Evolutionary conservation across 2,797 vertebrate species (phyloP), one percentile per base, ranked within the genome.

Genomic region (Chloroceryle amazona): DNA sequence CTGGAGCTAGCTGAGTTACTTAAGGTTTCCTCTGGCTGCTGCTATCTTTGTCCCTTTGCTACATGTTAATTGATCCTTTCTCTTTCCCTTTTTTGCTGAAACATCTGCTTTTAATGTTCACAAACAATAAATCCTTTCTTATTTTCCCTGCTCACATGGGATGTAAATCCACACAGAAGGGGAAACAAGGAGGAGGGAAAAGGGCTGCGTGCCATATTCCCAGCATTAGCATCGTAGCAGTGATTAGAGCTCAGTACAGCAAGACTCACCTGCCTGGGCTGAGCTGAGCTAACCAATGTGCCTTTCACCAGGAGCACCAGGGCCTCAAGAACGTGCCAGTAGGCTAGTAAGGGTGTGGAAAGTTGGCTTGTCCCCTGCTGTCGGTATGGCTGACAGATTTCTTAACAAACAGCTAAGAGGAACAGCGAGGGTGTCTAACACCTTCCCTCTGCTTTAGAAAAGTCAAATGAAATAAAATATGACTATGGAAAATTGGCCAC

Each of bases 401-500:
- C 81, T 65, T 15, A 44, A 95, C 81, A 44, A 86, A 51, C 19
- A 74, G 85, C 37, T 37, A 44, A 57, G 57, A 78, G 73, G 52
- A 89, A 4, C 89, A 19, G 42, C 11, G 61, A 92, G 86, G 74
- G 42, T 82, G 81, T 90, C 81, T 91, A 63, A 81, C 52, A 67
- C 89, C 89, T 90, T 67, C 60, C 57, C 63, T 78, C 67, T 42
- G 73, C 74, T 79, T 41, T 37, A 52, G 60, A 37, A 26, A 80
- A 96, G 79, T 82, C 84, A 91, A 89, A 75, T 70, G 33, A 93
- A 91, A 89, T 81, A 47, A 89, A 85, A 58, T 26, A 23, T 41
- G 47, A 15, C 0, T 47, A 17, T 20, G 63, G 55, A 71, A 70
- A 97, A 67, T 26, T 41, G 47, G 84, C 86, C 6, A 0, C 26